Evolutionary conservation across 2,888 invertebrate genomes (phyloP).

Genomic region (Lasioglossum zephyrum): DNA sequence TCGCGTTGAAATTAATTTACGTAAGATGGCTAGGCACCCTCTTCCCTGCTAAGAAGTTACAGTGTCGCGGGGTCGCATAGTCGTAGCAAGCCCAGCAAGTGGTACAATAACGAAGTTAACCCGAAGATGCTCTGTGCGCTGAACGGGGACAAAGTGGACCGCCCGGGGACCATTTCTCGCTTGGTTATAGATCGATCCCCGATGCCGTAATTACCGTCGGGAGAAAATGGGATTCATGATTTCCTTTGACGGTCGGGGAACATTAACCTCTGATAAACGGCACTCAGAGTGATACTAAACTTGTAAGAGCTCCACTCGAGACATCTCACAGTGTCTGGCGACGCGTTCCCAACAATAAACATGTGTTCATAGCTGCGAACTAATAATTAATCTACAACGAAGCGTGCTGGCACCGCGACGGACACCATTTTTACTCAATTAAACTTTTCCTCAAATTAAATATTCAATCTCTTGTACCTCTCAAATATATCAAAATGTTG

Average conservation of each 20-base stretch:
- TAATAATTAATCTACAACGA: neutral
- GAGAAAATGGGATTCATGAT: constrained; percentile 66
- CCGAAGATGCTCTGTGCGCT: constrained; percentile 56
- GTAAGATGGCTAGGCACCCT: constrained; percentile 1
- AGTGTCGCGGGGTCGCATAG: constrained; percentile 30
- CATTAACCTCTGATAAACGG: constrained; percentile 46
- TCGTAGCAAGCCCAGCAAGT: constrained; percentile 56
- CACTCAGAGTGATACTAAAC: neutral
- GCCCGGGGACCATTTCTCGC: constrained; percentile 57
- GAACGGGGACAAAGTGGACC: constrained; percentile 60
- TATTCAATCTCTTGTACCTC: neutral
- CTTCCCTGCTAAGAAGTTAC: constrained; percentile 35
- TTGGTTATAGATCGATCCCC: constrained; percentile 61
- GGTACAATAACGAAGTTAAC: constrained; percentile 70
- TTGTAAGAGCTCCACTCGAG: neutral
- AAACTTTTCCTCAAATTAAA: too few species aligned
- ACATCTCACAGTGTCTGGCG: neutral
- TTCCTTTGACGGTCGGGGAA: constrained; percentile 54
- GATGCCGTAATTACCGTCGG: constrained; percentile 60
- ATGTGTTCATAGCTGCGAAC: neutral
- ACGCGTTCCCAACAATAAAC: neutral
- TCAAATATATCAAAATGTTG: neutral
- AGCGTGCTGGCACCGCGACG: neutral
- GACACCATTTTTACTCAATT: neutral
- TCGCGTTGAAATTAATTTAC: constrained; percentile 38